Percentiles rank a stretch among this genome's conserved stretches.
Evolutionary conservation across 2,888 invertebrate genomes (phyloP).

Genomic region (Apodemia mormo): DNA sequence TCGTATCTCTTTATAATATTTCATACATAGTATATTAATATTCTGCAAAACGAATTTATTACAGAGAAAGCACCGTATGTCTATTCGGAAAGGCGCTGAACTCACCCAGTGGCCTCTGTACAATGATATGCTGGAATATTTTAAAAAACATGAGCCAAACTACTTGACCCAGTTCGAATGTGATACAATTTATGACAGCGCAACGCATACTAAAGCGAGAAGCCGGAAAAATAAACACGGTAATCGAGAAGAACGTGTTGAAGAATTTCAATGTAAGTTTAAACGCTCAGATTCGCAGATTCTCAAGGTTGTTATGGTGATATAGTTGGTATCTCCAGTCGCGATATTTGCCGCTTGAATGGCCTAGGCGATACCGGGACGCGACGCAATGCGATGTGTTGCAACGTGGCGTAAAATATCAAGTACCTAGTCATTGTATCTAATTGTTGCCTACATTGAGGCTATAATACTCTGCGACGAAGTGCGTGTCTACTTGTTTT

Average conservation of each 20-base stretch:
- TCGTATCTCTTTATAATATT: too few relatives aligned
- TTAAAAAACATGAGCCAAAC: constrained; percentile 54
- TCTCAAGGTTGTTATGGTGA: too few relatives aligned
- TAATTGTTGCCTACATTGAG: too few relatives aligned
- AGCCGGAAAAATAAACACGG: constrained; percentile 37
- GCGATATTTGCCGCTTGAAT: too few relatives aligned
- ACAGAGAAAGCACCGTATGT: constrained; percentile 66
- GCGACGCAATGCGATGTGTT: too few relatives aligned
- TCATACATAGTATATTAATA: too few relatives aligned
- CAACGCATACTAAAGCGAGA: constrained; percentile 26
- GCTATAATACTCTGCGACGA: too few relatives aligned
- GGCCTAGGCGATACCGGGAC: too few relatives aligned
- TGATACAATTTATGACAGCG: constrained; percentile 38
- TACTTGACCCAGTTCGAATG: constrained; percentile 51
- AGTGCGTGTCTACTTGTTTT: too few relatives aligned
- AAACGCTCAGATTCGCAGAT: neutral
- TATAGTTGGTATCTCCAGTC: too few relatives aligned
- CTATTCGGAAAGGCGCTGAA: constrained; percentile 51
- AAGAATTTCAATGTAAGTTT: constrained; percentile 69
- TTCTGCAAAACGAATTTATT: neutral
- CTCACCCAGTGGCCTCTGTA: constrained; percentile 62
- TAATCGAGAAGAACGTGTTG: constrained; percentile 44
- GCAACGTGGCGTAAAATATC: too few relatives aligned
- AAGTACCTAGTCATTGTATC: too few relatives aligned
- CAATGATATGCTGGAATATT: constrained; percentile 56